Percentiles rank a stretch among this genome's conserved stretches.
These are phyloP conservation scores for Mycetomoellerius zeteki DNA, from an alignment of 1,140 invertebrate species.

Conservation along the genomic window DNA sequence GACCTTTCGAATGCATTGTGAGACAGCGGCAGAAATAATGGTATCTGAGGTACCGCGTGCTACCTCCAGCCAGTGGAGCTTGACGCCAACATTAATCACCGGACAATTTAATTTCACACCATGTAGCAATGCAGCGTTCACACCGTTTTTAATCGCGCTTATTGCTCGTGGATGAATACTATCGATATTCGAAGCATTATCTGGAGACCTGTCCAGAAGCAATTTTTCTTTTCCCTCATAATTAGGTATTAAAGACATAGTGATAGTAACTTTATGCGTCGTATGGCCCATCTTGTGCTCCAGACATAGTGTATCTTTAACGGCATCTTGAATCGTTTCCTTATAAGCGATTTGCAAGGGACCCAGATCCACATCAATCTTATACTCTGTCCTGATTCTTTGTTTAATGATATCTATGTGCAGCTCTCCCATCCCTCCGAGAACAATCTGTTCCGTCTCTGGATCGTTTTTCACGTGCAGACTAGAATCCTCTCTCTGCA, in stretches of 20 bases:
- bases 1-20: constrained; percentile 93
- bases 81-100: constrained; percentile 91
- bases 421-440: constrained; percentile 98
- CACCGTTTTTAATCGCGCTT: constrained; percentile 89
- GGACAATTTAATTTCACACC: constrained; percentile 92
- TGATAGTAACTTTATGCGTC: constrained; percentile 88
- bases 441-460: constrained; percentile 95
- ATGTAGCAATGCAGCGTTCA: constrained; percentile 89
- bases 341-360: constrained; percentile 97
- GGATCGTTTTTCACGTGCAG: constrained; percentile 92
- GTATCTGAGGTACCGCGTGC: constrained; percentile 92
- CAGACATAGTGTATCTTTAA: constrained; percentile 87
- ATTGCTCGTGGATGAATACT: constrained; percentile 88
- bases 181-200: constrained; percentile 89
- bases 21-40: constrained; percentile 92
- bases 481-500: constrained; percentile 98
- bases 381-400: constrained; percentile 95
- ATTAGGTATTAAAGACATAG: constrained; percentile 88
- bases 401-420: constrained; percentile 98
- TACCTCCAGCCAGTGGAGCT: constrained; percentile 92
- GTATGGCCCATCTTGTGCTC: constrained; percentile 90
- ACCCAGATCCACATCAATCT: constrained; percentile 97
- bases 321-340: constrained; percentile 90
- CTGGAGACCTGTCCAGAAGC: constrained; percentile 89
- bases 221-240: constrained; percentile 81